phyloP scores from a whole-genome alignment of 2,888 invertebrate genomes.

The Xanthorhoe designata region DNA sequence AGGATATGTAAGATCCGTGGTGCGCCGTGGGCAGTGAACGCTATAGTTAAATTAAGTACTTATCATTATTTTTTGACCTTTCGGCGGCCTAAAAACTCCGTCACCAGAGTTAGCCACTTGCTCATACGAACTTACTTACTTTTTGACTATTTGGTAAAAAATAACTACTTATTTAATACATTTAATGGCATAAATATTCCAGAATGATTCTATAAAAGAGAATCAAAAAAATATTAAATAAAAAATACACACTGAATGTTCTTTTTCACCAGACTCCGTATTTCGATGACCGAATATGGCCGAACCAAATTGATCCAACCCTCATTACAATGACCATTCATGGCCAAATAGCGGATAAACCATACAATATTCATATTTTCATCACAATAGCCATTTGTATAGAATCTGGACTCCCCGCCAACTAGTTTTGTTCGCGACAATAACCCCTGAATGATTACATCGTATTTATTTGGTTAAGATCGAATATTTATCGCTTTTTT shows the following conservation, averaged over 20 bases:
- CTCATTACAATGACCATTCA: slow-evolving; percentile 67
- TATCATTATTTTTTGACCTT: too few species aligned
- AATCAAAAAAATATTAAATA: neutral
- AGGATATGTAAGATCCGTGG: too few species aligned
- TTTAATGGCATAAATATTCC: too few species aligned
- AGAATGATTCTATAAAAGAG: too few species aligned
- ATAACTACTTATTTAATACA: too few species aligned
- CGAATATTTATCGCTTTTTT: neutral
- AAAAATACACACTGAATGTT: neutral
- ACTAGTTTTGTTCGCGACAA: slow-evolving; percentile 50
- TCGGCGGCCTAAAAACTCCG: too few species aligned
- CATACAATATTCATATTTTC: slow-evolving; percentile 75
- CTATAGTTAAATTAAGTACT: too few species aligned
- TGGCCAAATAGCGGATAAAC: slow-evolving; percentile 59
- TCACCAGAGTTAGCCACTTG: too few species aligned
- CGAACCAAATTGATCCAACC: slow-evolving; percentile 44
- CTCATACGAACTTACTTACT: too few species aligned
- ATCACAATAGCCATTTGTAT: slow-evolving; percentile 56
- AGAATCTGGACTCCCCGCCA: slow-evolving; percentile 44
- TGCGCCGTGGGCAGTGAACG: too few species aligned
- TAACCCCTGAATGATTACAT: slow-evolving; percentile 30
- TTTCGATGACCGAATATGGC: slow-evolving; percentile 57
- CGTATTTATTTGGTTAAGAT: slow-evolving; percentile 37
- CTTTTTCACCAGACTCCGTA: slow-evolving; percentile 41
- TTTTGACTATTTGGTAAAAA: too few species aligned